Base-by-base conservation (phyloP, 2,797 vertebrate species). In the Eulemur rubriventer region DNA sequence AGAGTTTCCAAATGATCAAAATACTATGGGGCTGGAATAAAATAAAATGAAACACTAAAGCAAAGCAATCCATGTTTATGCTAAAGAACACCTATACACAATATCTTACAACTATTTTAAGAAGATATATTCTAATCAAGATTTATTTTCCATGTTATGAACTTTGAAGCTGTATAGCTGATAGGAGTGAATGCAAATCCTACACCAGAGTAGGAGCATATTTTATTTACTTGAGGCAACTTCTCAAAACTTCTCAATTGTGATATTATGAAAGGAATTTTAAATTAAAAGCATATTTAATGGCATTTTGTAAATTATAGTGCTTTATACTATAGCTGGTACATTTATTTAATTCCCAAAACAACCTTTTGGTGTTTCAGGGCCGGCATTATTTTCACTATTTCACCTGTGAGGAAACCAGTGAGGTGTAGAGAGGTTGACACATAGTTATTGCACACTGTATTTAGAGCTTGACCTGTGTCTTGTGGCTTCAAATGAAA, bases 1-100 rank as follows among this genome's bases (percentile, higher is more conserved):
- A 95, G 4, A 35, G 84, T 97, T 94, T 91, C 90, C 18, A 97
- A 97, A 97, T 84, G 2, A 61, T 61, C 75, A 75, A 97, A 97
- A 83, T 85, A 94, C 13, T 41, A 43, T 48, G 43, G 33, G 22
- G 24, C 0, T 95, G 5, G 20, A 93, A 84, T 82, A 61, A 61
- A 93, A 94, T 7, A 76, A 95, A 95, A 65, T 55, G 35, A 96
- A 96, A 89, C 10, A 18, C 10, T 69, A 35, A 73, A 81, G 9
- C 41, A 92, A 8, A 67, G 11, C 63, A 75, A 93, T 82, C 20
- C 33, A 91, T 81, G 11, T 94, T 95, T 94, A 83, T 90, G 50
- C 7, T 79, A 95, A 94, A 63, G 43, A 52, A 84, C 48, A 96
- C 89, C 57, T 87, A 89, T 78, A 92, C 95, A 87, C 6, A 79